Base-by-base conservation (phyloP, 2,888 invertebrate genomes). In the Caenorhabditis angaria region DNA sequence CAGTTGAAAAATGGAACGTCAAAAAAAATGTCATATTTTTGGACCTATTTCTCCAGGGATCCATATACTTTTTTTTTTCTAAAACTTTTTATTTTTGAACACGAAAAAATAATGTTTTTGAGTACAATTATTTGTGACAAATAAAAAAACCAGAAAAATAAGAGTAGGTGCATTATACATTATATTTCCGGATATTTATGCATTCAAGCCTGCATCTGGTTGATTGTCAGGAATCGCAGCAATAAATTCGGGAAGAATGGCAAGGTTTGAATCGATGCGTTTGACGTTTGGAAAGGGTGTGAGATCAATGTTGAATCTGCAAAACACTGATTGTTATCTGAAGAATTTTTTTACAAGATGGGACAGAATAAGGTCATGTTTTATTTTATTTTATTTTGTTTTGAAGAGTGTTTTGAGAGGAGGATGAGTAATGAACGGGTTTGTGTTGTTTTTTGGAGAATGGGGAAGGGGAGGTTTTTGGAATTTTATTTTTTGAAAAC, bases 181-280 rank as follows among this genome's bases (percentile, higher is more conserved):
- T 22, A 22, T 51, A 22, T 50, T 48, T 41, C 41, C n/a, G 35
- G 27, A 51, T 57, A 58, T 20, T 73, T 73, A 79, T 24, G 80
- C 80, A 57, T 80, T 80, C 14, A 78, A 61, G n/a, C 73, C 73
- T 10, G 94, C 94, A 90, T 97, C 97, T 3, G 95, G 95, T 90
- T 97, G 96, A 85, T 92, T 92, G 79, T 92, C 93, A 50, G 95
- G 94, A 90, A 95, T 94, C 50, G 95, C 94, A 29, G 92, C 93
- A 76, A 93, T 91, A 90, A 97, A 95, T 4, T 94, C 94, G 20
- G 94, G 94, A 88, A 95, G 93, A 87, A 93, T 92, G 88, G 93
- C 92, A 78, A 96, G 90, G 85, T 93, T 93, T 60, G 93, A 91
- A 88, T 94, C 93, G 69, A 97, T 93, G 85, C 94, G 91, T 65